phyloP scores from a whole-genome alignment of 2,888 invertebrate genomes.

The Heliconius cydno region DNA sequence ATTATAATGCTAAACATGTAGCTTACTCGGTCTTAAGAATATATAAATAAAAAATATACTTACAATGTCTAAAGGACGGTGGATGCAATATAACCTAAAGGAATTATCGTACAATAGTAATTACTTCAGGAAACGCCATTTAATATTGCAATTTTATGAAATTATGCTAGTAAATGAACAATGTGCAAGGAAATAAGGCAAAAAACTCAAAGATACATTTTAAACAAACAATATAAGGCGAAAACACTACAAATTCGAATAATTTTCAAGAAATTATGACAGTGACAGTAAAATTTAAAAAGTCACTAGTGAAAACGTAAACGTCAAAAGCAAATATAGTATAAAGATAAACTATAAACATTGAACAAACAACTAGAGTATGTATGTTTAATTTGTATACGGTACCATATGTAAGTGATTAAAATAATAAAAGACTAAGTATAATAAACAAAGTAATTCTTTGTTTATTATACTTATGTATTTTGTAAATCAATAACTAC shows the following conservation, averaged over 20 bases:
- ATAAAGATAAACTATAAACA: neutral
- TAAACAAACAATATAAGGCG: slow-evolving; percentile 38
- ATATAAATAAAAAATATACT: slow-evolving; percentile 57
- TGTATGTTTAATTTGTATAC: neutral
- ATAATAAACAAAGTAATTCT: neutral
- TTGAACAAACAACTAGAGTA: neutral
- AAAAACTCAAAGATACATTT: slow-evolving; percentile 26
- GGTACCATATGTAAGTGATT: neutral
- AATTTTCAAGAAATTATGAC: slow-evolving; percentile 33
- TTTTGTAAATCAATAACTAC: neutral
- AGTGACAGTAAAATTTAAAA: slow-evolving; percentile 32
- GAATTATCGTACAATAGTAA: slow-evolving; percentile 56
- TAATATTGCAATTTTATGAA: slow-evolving; percentile 1
- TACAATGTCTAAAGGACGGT: slow-evolving; percentile 64
- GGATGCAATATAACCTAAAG: slow-evolving; percentile 73
- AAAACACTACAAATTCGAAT: slow-evolving; percentile 43
- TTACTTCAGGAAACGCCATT: slow-evolving; percentile 32
- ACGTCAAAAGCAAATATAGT: slow-evolving; percentile 21
- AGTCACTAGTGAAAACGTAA: slow-evolving; percentile 18
- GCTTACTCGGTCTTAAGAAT: neutral
- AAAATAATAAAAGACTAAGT: too few relatives aligned
- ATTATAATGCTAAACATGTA: neutral
- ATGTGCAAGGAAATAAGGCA: neutral
- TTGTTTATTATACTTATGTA: neutral
- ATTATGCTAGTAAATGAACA: neutral